These are phyloP conservation scores for Mormyrops attenuatus DNA, from an alignment of 2,797 vertebrate species.

Conservation along the genomic window DNA sequence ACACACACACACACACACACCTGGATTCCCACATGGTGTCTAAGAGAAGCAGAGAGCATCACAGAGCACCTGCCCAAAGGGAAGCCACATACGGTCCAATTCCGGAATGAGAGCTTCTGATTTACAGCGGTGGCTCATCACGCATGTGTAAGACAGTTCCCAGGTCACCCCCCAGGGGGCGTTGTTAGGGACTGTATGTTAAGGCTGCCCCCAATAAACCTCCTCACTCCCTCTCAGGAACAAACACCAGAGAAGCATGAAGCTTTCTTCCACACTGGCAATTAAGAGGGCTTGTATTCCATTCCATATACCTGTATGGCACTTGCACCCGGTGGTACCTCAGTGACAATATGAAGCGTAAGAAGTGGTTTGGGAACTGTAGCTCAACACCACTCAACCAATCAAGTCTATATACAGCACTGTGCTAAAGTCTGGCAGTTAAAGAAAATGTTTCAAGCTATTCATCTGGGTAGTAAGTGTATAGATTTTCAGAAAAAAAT, in stretches of 20 bases:
- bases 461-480: not conserved
- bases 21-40: not conserved
- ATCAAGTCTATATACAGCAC: not conserved
- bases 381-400: not conserved
- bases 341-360: not conserved
- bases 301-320: not conserved
- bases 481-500: not conserved
- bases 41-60: not conserved
- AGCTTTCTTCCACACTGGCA: not conserved
- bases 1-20: too few species aligned
- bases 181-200: not conserved
- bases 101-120: not conserved
- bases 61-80: not conserved
- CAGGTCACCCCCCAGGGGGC: not conserved
- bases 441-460: not conserved
- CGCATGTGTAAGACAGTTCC: not conserved
- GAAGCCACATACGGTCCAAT: too few species aligned
- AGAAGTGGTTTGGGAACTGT: not conserved
- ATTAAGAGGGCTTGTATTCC: not conserved
- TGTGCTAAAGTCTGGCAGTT: not conserved
- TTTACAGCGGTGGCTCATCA: not conserved
- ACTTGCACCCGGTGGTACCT: not conserved
- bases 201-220: not conserved
- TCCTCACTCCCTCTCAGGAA: not conserved
- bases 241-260: not conserved